Base-by-base conservation (phyloP, 2,888 invertebrate species). In the Slavum lentiscoides region DNA sequence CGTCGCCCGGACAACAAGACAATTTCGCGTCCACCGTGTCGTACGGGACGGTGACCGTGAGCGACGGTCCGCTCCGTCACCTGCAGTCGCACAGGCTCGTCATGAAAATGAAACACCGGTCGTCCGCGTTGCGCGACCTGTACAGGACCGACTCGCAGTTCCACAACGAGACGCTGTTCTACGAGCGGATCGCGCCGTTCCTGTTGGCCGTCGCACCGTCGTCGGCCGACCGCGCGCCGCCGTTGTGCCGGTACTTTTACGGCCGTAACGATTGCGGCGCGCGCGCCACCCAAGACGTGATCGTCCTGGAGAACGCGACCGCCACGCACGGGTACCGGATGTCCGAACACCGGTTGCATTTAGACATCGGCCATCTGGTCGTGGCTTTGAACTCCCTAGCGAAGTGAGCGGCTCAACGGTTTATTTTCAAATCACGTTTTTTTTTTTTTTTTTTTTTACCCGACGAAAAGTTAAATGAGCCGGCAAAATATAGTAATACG, bases 291-390 rank as follows among this genome's bases (percentile, higher is more conserved):
- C 53, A 76, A 15, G 83, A 83, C 49, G 17, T 83, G 67, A 13
- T 84, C 13, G 70, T 84, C 17, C n/a, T 84, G 37, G 83, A 84
- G 61, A 83, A 84, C 68, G 74, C 39, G 53, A 69, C 58, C n/a
- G 8, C 4, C 13, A 43, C 8, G 7, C 43, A 43, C 43, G 84
- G 83, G 8, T 84, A 76, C 77, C 62, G 62, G 37, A 30, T 75
- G 30, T 59, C 82, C 0, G 68, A 77, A 4, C 37, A 76, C 9
- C 76, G 81, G 53, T 7, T 82, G n/a, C 82, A 83, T 66, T 70
- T 85, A 30, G 84, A 84, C 76, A 70, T 76, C 58, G 82, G 83
- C 7, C 84, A 85, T 70, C 59, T 83, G 19, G 39, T 66, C 39
- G 68, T 84, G 21, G 82, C 83, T 8, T 17, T 85, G 64, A 76